These are phyloP conservation scores for Drosophila ananassae DNA, from an alignment of 1,140 invertebrate species.

Conservation along the genomic window DNA sequence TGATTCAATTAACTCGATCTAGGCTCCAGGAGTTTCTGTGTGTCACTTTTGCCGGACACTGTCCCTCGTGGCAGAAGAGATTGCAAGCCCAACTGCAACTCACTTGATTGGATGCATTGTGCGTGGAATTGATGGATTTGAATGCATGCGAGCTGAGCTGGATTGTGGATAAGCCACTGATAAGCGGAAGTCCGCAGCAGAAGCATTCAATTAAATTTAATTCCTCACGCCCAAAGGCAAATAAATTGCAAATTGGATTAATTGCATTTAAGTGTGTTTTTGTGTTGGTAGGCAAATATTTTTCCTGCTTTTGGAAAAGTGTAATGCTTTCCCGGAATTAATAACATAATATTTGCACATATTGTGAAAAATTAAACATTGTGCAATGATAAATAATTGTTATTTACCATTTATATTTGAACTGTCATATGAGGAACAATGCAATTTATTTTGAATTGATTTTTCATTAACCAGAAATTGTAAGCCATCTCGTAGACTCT, in stretches of 20 bases:
- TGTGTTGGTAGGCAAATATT: background rate
- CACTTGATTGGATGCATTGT: slow-evolving; percentile 70
- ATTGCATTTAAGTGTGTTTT: slow-evolving; percentile 22
- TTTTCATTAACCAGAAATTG: background rate
- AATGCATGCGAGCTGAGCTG: slow-evolving; percentile 26
- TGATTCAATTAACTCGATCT: slow-evolving; percentile 64
- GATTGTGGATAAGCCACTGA: slow-evolving; percentile 44
- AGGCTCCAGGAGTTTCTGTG: background rate
- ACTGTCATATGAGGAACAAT: background rate
- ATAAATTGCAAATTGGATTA: slow-evolving; percentile 28
- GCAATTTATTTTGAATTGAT: slow-evolving; percentile 8
- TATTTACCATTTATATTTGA: slow-evolving; percentile 13
- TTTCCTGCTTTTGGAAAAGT: background rate
- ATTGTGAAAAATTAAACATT: slow-evolving; percentile 1
- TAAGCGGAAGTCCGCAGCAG: slow-evolving; percentile 67
- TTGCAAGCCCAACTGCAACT: slow-evolving; percentile 9
- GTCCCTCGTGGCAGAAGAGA: slow-evolving; percentile 17
- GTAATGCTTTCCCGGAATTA: slow-evolving; percentile 14
- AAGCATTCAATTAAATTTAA: slow-evolving; percentile 56
- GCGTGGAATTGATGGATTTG: slow-evolving; percentile 47
- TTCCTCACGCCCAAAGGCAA: slow-evolving; percentile 31
- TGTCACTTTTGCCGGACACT: slow-evolving; percentile 7
- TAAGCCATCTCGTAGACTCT: background rate
- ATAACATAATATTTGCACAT: background rate
- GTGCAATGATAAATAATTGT: background rate